Percentiles rank a stretch among this genome's conserved stretches.
phyloP scores from a whole-genome alignment of 2,113 vertebrate genomes.

The Mesoclemmys tuberculata region DNA sequence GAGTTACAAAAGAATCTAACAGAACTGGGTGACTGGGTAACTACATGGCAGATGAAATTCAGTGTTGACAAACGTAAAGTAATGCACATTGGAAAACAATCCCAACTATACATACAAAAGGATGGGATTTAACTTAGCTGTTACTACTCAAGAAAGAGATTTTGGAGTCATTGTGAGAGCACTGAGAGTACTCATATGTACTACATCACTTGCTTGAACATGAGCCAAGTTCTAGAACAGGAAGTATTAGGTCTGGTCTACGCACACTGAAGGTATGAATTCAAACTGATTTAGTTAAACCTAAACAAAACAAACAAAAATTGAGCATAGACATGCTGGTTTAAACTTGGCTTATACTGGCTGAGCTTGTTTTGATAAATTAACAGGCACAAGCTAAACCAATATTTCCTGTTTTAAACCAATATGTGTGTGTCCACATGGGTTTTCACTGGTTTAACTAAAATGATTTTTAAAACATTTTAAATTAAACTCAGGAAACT shows the following conservation, averaged over 20 bases:
- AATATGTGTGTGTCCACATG: neutral
- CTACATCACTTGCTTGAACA: neutral
- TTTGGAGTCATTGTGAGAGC: neutral
- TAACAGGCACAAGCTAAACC: neutral
- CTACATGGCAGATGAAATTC: too few species aligned
- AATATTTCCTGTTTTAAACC: neutral
- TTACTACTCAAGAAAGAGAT: too few species aligned
- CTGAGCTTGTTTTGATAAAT: neutral
- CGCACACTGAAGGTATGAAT: neutral
- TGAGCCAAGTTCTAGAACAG: neutral
- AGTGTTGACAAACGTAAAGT: too few species aligned
- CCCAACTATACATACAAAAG: too few species aligned
- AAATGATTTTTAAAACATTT: neutral
- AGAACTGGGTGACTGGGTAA: too few species aligned
- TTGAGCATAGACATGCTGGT: rapidly evolving
- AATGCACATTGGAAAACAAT: too few species aligned
- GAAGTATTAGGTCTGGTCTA: neutral
- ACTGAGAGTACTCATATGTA: neutral
- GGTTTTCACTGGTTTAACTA: too few species aligned
- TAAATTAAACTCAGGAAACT: neutral
- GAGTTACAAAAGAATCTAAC: too few species aligned
- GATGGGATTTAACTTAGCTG: too few species aligned
- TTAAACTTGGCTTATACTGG: neutral
- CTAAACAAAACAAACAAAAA: neutral
- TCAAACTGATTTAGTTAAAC: neutral